These are phyloP conservation scores for Molanna angustata DNA, from an alignment of 2,888 invertebrate species.

Conservation along the genomic window DNA sequence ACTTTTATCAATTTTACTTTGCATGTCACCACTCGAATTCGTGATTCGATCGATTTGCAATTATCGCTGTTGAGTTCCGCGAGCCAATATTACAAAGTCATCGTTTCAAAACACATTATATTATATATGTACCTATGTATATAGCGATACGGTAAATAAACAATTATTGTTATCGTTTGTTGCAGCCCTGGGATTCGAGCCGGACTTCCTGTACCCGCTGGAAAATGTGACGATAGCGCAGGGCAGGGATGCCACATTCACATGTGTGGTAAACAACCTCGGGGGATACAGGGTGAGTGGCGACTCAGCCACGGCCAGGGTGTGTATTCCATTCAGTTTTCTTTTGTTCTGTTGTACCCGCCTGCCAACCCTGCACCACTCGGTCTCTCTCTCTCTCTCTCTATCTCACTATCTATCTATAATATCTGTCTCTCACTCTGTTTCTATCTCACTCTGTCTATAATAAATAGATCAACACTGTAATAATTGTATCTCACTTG, in stretches of 20 bases:
- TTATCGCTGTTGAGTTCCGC: too few species aligned
- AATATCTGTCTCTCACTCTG: constrained; percentile 27
- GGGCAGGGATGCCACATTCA: constrained; percentile 80
- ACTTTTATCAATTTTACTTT: too few species aligned
- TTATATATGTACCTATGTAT: too few species aligned
- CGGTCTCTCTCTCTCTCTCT: constrained; percentile 28
- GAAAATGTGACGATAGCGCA: constrained; percentile 82
- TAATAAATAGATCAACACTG: constrained; percentile 7
- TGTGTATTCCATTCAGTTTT: constrained; percentile 61
- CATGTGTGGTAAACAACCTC: constrained; percentile 82
- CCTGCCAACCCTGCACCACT: constrained; percentile 27
- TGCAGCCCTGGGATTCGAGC: constrained; percentile 72
- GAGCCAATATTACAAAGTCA: too few species aligned
- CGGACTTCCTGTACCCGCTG: constrained; percentile 75
- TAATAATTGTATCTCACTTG: constrained; percentile 6
- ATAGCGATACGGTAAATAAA: too few species aligned
- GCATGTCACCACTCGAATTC: too few species aligned
- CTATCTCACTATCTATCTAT: constrained; percentile 20
- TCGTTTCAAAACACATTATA: too few species aligned
- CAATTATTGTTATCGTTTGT: too few species aligned
- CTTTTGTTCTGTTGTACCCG: constrained; percentile 16
- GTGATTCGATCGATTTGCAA: too few species aligned
- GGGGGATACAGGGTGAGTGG: constrained; percentile 90
- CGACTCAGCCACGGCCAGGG: constrained; percentile 79
- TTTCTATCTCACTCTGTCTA: constrained; percentile 19